A percentile compares a stretch with the other conserved stretches of the same genome.
phyloP scores from a whole-genome alignment of 1,140 invertebrate species.

The Lordiphosa stackelbergi region DNA sequence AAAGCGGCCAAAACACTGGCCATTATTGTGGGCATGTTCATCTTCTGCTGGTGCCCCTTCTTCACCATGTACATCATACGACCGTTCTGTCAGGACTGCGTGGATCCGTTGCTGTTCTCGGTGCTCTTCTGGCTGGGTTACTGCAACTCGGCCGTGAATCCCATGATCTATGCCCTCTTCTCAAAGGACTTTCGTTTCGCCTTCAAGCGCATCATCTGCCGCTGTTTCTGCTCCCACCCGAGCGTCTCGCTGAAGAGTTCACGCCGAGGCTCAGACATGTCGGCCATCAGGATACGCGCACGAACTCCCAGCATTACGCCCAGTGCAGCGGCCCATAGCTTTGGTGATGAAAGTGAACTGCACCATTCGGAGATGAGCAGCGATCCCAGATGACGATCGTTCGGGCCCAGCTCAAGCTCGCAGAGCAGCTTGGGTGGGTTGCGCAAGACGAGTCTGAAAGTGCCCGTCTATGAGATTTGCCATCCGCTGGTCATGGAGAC shows the following conservation, averaged over 20 bases:
- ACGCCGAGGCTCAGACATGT: conserved; percentile 83
- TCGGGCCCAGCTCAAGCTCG: conserved; percentile 75
- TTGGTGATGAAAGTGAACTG: conserved; percentile 79
- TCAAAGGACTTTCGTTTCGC: conserved; percentile 90
- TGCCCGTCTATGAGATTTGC: conserved; percentile 74
- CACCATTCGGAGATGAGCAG: conserved; percentile 77
- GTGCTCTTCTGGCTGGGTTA: conserved; percentile 94
- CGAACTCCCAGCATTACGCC: conserved; percentile 78
- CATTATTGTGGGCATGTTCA: conserved; percentile 94
- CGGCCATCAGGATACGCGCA: conserved; percentile 79
- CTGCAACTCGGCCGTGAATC: conserved; percentile 93
- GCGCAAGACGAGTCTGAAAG: conserved; percentile 69
- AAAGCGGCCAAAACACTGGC: conserved; percentile 94
- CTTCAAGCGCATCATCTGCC: conserved; percentile 87
- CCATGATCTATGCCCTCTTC: conserved; percentile 92
- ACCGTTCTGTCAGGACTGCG: conserved; percentile 83
- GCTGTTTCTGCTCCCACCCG: conserved; percentile 77
- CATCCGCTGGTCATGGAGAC: conserved; percentile 76
- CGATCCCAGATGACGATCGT: conserved; percentile 80
- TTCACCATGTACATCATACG: conserved; percentile 91
- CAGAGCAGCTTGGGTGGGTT: conserved; percentile 73
- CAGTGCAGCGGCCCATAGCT: conserved; percentile 76
- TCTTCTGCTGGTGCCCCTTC: conserved; percentile 93
- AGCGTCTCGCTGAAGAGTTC: conserved; percentile 69
- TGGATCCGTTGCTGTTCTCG: conserved; percentile 86